Percentiles rank a stretch among this genome's conserved stretches.
Conservation (phyloP, 1,140 invertebrate species). For the Zophobas morio region DNA sequence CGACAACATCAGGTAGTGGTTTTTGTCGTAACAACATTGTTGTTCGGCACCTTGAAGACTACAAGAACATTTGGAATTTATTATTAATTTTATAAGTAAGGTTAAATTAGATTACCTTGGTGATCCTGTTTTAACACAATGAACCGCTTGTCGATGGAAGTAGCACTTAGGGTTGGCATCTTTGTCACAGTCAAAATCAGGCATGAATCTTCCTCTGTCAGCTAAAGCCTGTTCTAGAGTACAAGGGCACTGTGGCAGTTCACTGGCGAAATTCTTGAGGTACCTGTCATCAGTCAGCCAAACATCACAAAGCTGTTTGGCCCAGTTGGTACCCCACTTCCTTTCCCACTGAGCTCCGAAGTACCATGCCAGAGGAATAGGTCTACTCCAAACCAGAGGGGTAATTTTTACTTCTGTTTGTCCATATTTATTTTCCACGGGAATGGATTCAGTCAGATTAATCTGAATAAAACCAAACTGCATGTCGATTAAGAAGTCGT, state of each 20-base stretch:
- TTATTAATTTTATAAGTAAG: background rate
- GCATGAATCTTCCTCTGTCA: slow-evolving; percentile 93
- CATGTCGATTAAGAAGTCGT: slow-evolving; percentile 79
- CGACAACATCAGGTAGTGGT: slow-evolving; percentile 91
- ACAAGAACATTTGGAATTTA: slow-evolving; percentile 50
- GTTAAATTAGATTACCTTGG: slow-evolving; percentile 81
- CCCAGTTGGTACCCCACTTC: slow-evolving; percentile 83
- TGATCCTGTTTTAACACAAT: slow-evolving; percentile 92
- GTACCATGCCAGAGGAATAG: slow-evolving; percentile 94
- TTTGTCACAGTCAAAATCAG: slow-evolving; percentile 92
- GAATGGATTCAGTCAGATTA: slow-evolving; percentile 86
- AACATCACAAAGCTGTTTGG: slow-evolving; percentile 85
- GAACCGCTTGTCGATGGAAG: slow-evolving; percentile 89
- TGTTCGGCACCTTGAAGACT: slow-evolving; percentile 93
- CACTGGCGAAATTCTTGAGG: slow-evolving; percentile 88
- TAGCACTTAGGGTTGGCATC: slow-evolving; percentile 92
- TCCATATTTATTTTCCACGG: slow-evolving; percentile 68
- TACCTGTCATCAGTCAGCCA: slow-evolving; percentile 92
- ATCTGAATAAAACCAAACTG: slow-evolving; percentile 93
- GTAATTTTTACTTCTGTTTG: slow-evolving; percentile 76
- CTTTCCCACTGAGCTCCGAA: slow-evolving; percentile 90
- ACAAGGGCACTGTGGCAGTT: slow-evolving; percentile 92
- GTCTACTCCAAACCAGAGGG: slow-evolving; percentile 90
- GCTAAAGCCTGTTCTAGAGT: slow-evolving; percentile 89
- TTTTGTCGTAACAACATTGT: slow-evolving; percentile 96